These are phyloP conservation scores for Odontophorus gujanensis DNA, from an alignment of 2,113 vertebrate genomes.

Conservation along the genomic window DNA sequence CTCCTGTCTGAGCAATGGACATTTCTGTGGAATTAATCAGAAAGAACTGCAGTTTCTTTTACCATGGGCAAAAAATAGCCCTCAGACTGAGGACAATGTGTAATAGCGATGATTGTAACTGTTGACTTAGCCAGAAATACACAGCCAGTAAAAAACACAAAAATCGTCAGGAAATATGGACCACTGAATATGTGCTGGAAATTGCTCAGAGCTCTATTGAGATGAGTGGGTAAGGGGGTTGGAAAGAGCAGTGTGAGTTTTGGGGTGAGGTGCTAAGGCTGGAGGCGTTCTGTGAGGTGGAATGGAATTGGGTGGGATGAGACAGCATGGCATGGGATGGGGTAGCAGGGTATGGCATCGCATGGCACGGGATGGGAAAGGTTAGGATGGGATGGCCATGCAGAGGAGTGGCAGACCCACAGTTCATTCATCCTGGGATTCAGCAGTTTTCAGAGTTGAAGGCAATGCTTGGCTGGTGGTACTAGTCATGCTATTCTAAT, in stretches of 20 bases:
- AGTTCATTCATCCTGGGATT: background rate
- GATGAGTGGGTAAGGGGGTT: background rate
- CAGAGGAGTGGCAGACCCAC: background rate
- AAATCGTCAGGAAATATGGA: background rate
- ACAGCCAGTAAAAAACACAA: background rate
- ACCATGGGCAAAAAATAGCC: constrained; percentile 22
- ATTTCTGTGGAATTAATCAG: constrained; percentile 46
- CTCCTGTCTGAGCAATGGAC: constrained; percentile 19
- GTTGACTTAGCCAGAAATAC: constrained; percentile 27
- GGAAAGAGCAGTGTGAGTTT: background rate
- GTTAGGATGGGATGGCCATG: background rate
- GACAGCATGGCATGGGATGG: background rate
- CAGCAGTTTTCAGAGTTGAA: background rate
- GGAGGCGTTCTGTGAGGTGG: background rate
- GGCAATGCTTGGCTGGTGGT: background rate
- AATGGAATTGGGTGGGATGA: background rate
- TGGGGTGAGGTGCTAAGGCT: background rate
- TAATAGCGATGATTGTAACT: constrained; percentile 40
- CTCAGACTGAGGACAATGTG: constrained; percentile 13
- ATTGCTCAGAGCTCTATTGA: background rate
- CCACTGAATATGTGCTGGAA: constrained; percentile 14
- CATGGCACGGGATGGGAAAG: background rate
- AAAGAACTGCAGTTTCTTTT: constrained; percentile 28
- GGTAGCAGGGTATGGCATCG: too few species aligned
- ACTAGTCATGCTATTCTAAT: background rate